Evolutionary conservation across 1,140 invertebrate species (phyloP).

Genomic region (Penaeus vannamei): DNA sequence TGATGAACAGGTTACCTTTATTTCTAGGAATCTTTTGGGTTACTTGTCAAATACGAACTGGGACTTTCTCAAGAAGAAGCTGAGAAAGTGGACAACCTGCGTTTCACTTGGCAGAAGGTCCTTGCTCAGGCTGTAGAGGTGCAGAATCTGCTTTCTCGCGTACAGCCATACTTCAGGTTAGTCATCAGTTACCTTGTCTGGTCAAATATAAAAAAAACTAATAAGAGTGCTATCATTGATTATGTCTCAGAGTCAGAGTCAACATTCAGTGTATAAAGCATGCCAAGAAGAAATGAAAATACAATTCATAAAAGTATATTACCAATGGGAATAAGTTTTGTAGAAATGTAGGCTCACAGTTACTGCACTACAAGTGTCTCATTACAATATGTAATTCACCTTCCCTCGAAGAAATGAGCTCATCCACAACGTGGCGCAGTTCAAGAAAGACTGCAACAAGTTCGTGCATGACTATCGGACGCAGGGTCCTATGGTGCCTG

Average conservation of each 20-base stretch:
- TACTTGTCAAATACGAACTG: slow-evolving; percentile 89
- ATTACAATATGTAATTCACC: no score
- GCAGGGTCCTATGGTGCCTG: slow-evolving; percentile 7
- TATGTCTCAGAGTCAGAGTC: no score
- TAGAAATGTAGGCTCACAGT: no score
- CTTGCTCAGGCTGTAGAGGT: slow-evolving; percentile 83
- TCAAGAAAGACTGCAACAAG: slow-evolving; percentile 17
- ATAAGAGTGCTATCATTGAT: no score
- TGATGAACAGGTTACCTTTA: neutral
- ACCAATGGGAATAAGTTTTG: no score
- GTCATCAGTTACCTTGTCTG: neutral
- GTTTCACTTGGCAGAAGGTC: slow-evolving; percentile 89
- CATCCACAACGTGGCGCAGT: neutral
- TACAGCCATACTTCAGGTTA: slow-evolving; percentile 85
- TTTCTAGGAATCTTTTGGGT: slow-evolving; percentile 89
- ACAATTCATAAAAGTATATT: no score
- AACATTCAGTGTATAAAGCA: no score
- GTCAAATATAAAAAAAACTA: neutral
- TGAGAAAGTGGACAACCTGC: slow-evolving; percentile 91
- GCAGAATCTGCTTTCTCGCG: slow-evolving; percentile 84
- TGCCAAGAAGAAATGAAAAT: no score
- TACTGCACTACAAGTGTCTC: no score
- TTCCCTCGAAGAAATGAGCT: neutral
- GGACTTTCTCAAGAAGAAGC: slow-evolving; percentile 89
- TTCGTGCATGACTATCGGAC: slow-evolving; percentile 10